Conservation (phyloP, 2,797 vertebrate genomes). For the Betta splendens region DNA sequence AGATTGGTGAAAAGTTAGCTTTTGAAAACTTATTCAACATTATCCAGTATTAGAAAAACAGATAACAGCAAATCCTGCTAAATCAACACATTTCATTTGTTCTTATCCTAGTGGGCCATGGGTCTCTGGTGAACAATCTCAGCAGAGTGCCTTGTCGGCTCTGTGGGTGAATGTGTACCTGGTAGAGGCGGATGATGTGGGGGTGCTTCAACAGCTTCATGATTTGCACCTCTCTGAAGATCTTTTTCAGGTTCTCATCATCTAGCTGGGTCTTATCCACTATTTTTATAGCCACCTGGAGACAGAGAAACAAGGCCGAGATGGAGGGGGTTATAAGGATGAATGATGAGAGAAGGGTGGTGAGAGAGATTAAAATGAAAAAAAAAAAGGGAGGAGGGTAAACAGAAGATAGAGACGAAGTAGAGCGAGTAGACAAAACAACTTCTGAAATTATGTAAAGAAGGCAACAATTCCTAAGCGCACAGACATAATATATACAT, state of each 20-base stretch:
- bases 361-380: conserved; percentile 11
- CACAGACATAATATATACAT: conserved; percentile 3
- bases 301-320: conserved; percentile 28
- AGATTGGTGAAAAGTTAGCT: too few relatives aligned
- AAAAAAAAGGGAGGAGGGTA: neutral
- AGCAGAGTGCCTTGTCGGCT: conserved; percentile 20
- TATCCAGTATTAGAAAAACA: too few relatives aligned
- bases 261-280: conserved; percentile 98
- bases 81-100: conserved; percentile 8
- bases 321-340: conserved; percentile 28
- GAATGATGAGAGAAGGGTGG: conserved; percentile 16
- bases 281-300: conserved; percentile 98
- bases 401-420: neutral
- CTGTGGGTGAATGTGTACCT: conserved; percentile 81
- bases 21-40: too few relatives aligned
- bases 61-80: conserved; percentile 7
- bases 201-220: conserved; percentile 99
- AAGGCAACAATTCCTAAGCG: conserved; percentile 4
- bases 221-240: conserved; percentile 98
- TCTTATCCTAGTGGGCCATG: conserved; percentile 2
- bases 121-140: conserved; percentile 25
- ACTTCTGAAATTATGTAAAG: neutral
- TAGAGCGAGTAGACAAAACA: conserved; percentile 3
- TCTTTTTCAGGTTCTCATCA: conserved; percentile 99
- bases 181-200: conserved; percentile 97